A percentile compares a stretch with the other conserved stretches of the same genome.
Evolutionary conservation across 2,113 vertebrate genomes (phyloP).

Genomic region (Halcyon malimbica): DNA sequence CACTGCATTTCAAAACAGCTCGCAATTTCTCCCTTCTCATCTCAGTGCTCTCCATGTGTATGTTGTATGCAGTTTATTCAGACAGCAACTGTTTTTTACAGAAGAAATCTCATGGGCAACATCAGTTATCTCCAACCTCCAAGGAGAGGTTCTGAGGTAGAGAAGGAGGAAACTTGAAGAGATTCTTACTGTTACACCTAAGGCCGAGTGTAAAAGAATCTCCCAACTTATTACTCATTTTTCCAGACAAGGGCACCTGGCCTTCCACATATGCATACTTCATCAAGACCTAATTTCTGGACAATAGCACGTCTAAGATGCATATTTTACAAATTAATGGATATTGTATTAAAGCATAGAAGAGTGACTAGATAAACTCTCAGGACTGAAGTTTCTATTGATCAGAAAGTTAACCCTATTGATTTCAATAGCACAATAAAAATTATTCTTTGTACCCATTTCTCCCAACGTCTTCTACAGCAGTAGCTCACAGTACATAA

Average conservation of each 20-base stretch:
- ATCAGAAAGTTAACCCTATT: not conserved
- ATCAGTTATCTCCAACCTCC: not conserved
- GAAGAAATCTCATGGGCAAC: not conserved
- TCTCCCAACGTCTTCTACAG: not conserved
- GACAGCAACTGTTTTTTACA: not conserved
- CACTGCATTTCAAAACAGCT: not conserved
- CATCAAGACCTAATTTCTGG: not conserved
- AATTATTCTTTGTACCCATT: not conserved
- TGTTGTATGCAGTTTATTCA: fast-evolving
- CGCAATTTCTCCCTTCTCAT: not conserved
- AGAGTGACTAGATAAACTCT: not conserved
- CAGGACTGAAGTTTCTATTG: not conserved
- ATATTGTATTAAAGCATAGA: not conserved
- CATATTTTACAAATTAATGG: not conserved
- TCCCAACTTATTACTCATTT: not conserved
- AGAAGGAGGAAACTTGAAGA: not conserved
- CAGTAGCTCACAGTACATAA: not conserved
- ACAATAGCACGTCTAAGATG: not conserved
- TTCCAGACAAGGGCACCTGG: not conserved
- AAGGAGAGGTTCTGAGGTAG: not conserved
- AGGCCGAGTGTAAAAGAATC: not conserved
- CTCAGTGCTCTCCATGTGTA: not conserved
- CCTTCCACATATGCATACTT: not conserved
- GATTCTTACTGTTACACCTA: not conserved
- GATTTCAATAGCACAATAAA: not conserved